These are phyloP conservation scores for Xiphorhynchus elegans DNA, from an alignment of 2,113 vertebrate genomes.

Conservation along the genomic window DNA sequence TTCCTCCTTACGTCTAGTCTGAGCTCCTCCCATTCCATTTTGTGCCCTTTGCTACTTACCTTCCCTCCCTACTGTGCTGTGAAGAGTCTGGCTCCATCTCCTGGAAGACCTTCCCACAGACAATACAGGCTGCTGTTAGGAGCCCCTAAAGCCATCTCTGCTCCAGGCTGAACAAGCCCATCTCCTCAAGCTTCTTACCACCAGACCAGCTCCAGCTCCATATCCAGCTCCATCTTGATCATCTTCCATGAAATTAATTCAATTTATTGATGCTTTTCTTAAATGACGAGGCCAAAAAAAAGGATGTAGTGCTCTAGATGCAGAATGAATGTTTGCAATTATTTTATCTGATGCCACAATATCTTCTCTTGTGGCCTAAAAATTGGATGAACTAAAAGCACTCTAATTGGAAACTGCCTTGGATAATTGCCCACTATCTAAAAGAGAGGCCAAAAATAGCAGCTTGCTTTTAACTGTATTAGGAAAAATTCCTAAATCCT, in stretches of 20 bases:
- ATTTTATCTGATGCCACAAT: background rate
- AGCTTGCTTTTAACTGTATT: background rate
- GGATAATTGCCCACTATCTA: background rate
- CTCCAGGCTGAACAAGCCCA: background rate
- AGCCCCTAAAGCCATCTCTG: background rate
- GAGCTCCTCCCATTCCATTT: background rate
- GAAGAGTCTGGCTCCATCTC: background rate
- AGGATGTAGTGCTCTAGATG: background rate
- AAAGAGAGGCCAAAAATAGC: constrained; percentile 2
- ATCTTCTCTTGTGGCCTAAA: background rate
- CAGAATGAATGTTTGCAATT: background rate
- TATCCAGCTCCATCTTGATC: background rate
- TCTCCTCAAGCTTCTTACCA: background rate
- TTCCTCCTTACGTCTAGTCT: background rate
- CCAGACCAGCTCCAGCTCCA: background rate
- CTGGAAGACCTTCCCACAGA: fast-evolving
- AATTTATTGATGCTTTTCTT: background rate
- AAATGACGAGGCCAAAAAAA: background rate
- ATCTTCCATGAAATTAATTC: background rate
- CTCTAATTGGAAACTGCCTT: constrained; percentile 10
- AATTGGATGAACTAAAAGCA: constrained; percentile 20
- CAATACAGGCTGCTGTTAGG: background rate
- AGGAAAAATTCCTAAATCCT: background rate
- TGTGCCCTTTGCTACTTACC: background rate
- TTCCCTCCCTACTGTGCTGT: background rate